These are phyloP conservation scores for Atherinosoma microstoma DNA, from an alignment of 2,797 vertebrate species.

Conservation along the genomic window DNA sequence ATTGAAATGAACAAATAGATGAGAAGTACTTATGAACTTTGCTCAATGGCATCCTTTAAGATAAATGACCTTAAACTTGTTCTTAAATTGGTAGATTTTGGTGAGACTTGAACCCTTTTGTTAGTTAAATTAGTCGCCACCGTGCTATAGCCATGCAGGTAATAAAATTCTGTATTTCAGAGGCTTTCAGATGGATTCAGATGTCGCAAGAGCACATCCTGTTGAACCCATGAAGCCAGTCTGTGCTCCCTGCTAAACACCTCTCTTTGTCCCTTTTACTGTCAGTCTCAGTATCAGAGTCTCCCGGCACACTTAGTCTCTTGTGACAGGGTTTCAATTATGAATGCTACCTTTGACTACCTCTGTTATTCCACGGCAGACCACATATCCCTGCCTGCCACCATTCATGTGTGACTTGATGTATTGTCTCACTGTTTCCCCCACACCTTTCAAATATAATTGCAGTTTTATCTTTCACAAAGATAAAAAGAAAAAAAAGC, in stretches of 20 bases:
- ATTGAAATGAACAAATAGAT: background rate
- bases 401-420: slow-evolving; percentile 83
- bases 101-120: slow-evolving; percentile 22
- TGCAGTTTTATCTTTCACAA: slow-evolving; percentile 79
- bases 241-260: slow-evolving; percentile 56
- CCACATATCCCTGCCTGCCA: slow-evolving; percentile 76
- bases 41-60: background rate
- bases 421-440: slow-evolving; percentile 78
- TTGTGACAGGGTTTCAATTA: slow-evolving; percentile 76
- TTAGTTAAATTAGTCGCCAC: slow-evolving; percentile 8
- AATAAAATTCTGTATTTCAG: slow-evolving; percentile 18
- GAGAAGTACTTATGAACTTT: background rate
- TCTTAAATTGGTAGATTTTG: background rate
- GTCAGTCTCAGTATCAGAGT: slow-evolving; percentile 76
- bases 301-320: slow-evolving; percentile 74
- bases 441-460: slow-evolving; percentile 78
- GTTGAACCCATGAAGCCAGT: slow-evolving; percentile 57
- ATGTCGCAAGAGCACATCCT: slow-evolving; percentile 54
- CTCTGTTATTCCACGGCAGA: slow-evolving; percentile 72
- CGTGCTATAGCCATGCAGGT: slow-evolving; percentile 5
- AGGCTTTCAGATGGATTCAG: slow-evolving; percentile 53
- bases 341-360: slow-evolving; percentile 79
- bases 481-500: slow-evolving; percentile 64
- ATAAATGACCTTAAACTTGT: background rate
- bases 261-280: slow-evolving; percentile 70